A percentile compares a stretch with the other conserved stretches of the same genome.
phyloP scores from a whole-genome alignment of 2,113 vertebrate species.

The Labeo rohita region DNA sequence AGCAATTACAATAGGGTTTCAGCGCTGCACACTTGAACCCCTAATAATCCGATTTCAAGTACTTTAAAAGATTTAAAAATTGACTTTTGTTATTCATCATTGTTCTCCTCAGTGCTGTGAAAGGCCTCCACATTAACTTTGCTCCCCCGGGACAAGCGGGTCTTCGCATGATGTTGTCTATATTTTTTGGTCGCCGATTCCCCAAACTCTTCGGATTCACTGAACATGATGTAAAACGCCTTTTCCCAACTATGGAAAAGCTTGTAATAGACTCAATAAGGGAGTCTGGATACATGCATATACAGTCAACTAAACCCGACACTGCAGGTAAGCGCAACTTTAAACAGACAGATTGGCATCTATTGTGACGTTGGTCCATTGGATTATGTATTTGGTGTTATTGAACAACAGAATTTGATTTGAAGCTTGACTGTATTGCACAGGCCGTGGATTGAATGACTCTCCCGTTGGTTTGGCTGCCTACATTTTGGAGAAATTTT shows the following conservation, averaged over 20 bases:
- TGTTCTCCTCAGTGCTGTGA: constrained; percentile 74
- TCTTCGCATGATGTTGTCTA: constrained; percentile 58
- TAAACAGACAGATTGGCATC: not conserved
- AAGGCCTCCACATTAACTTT: constrained; percentile 83
- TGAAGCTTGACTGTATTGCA: not conserved
- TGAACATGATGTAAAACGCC: constrained; percentile 67
- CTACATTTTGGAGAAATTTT: constrained; percentile 90
- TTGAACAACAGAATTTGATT: not conserved
- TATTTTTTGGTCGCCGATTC: constrained; percentile 76
- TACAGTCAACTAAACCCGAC: constrained; percentile 90
- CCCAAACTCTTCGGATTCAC: constrained; percentile 83
- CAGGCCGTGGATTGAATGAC: constrained; percentile 86
- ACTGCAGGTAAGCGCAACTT: constrained; percentile 76
- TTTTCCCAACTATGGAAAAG: constrained; percentile 78
- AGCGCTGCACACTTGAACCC: too few relatives aligned
- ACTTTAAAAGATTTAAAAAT: too few relatives aligned
- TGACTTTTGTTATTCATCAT: not conserved
- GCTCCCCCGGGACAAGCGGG: constrained; percentile 51
- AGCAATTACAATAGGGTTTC: too few relatives aligned
- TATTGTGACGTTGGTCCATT: not conserved
- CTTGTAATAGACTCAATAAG: constrained; percentile 68
- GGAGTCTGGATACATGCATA: constrained; percentile 87
- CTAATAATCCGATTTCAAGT: too few relatives aligned
- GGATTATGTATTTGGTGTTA: not conserved
- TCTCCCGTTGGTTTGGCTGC: constrained; percentile 86